Conservation (phyloP, 2,113 vertebrate genomes). For the Hippocampus comes region DNA sequence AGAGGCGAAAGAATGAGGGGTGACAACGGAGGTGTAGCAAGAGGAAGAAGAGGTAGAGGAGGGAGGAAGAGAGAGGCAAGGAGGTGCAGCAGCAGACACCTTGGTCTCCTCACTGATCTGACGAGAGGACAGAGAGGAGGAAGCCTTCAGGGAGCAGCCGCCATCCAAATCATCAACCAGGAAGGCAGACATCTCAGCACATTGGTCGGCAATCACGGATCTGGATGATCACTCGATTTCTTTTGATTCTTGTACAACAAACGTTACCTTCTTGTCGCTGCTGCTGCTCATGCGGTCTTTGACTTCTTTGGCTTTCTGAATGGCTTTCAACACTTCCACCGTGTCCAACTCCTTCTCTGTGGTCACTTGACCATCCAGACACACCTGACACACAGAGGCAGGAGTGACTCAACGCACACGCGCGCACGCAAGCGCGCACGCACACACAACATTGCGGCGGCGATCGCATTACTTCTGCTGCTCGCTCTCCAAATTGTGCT, state of each 20-base stretch:
- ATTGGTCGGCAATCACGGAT: neutral
- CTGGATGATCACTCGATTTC: neutral
- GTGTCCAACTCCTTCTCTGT: conserved; percentile 96
- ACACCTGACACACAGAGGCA: conserved; percentile 72
- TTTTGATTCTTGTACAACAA: neutral
- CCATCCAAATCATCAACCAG: conserved; percentile 15
- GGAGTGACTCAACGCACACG: neutral
- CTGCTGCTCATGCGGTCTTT: conserved; percentile 81
- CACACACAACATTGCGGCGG: neutral
- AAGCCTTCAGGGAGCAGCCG: conserved; percentile 43
- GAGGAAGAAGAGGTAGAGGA: conserved; percentile 40
- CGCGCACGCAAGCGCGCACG: neutral
- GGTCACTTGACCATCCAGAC: conserved; percentile 80
- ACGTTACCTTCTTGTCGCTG: conserved; percentile 84
- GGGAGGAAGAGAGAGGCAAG: conserved; percentile 58
- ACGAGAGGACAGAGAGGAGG: conserved; percentile 71
- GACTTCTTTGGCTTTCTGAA: conserved; percentile 95
- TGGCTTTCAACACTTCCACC: conserved; percentile 95
- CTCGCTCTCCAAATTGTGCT: conserved; percentile 92
- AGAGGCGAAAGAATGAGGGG: conserved; percentile 69
- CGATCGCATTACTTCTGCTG: conserved; percentile 84
- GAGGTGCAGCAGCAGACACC: conserved; percentile 72
- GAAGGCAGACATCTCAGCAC: neutral
- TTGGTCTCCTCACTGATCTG: conserved; percentile 89
- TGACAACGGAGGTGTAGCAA: conserved; percentile 72